Conservation (phyloP, 2,888 invertebrate species). For the Microchrysa polita region DNA sequence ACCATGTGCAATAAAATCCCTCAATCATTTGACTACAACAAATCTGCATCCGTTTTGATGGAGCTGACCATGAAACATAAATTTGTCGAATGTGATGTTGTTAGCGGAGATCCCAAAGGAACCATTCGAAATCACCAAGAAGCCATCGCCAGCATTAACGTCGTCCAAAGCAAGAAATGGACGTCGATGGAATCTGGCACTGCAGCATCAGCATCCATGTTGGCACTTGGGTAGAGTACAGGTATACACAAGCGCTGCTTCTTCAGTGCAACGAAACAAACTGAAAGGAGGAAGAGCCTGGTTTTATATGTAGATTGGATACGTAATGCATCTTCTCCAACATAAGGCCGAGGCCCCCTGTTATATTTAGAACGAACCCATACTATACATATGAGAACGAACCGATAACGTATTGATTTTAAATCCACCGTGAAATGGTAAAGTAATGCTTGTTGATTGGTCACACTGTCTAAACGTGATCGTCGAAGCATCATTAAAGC, state of each 20-base stretch:
- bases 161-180: too few species aligned
- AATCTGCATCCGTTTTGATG: neutral
- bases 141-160: too few species aligned
- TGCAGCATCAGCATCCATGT: too few species aligned
- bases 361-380: neutral
- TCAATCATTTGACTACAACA: too few species aligned
- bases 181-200: too few species aligned
- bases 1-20: too few species aligned
- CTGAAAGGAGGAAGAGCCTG: neutral
- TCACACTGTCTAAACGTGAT: constrained; percentile 51
- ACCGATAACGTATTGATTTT: constrained; percentile 51
- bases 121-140: neutral
- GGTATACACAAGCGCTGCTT: neutral
- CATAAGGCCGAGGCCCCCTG: neutral
- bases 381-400: constrained; percentile 38
- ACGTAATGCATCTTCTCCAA: constrained; percentile 2
- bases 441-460: constrained; percentile 52
- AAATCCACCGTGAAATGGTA: constrained; percentile 51
- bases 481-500: constrained; percentile 49
- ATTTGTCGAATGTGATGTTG: neutral
- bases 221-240: neutral
- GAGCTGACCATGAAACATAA: neutral
- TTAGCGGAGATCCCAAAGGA: neutral
- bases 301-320: too few species aligned
- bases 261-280: neutral